A percentile compares a stretch with the other conserved stretches of the same genome.
Evolutionary conservation across 2,888 invertebrate genomes (phyloP).

Genomic region (Apodemia hepburni): DNA sequence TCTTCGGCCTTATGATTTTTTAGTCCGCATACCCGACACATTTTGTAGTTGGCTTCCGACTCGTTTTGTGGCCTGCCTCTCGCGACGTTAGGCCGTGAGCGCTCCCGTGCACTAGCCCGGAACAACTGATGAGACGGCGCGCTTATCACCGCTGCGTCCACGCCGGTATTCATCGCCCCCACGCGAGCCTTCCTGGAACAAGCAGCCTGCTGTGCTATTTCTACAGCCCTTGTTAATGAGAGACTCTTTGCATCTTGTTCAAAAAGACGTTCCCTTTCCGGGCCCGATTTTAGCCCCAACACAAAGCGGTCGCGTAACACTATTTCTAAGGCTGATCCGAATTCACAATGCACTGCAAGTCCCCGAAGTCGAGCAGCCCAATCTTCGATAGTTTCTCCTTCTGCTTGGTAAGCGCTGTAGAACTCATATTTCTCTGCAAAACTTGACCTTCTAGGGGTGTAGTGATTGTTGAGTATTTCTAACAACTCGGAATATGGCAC

Average conservation of each 20-base stretch:
- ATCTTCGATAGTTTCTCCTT: not conserved
- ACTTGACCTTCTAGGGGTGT: not conserved
- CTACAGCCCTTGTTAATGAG: too few species aligned
- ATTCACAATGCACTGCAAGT: not conserved
- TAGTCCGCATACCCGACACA: too few species aligned
- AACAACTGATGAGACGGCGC: too few species aligned
- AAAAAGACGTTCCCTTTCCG: too few species aligned
- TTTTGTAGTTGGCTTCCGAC: too few species aligned
- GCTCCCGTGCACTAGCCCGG: not conserved
- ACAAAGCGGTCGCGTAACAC: not conserved
- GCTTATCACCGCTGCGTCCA: not conserved
- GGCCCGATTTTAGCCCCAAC: too few species aligned
- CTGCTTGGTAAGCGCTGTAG: not conserved
- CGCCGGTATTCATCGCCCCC: not conserved
- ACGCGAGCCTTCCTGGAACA: too few species aligned
- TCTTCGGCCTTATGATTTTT: too few species aligned
- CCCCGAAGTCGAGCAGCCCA: not conserved
- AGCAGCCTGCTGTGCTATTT: too few species aligned
- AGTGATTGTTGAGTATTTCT: not conserved
- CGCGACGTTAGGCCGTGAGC: too few species aligned
- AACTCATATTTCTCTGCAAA: not conserved
- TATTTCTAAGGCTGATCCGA: not conserved
- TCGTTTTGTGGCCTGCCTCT: too few species aligned
- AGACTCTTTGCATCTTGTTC: too few species aligned
- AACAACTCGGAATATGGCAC: conserved; percentile 13